Base-by-base conservation (phyloP, 1,140 invertebrate species). In the Paracyclopina nana region DNA sequence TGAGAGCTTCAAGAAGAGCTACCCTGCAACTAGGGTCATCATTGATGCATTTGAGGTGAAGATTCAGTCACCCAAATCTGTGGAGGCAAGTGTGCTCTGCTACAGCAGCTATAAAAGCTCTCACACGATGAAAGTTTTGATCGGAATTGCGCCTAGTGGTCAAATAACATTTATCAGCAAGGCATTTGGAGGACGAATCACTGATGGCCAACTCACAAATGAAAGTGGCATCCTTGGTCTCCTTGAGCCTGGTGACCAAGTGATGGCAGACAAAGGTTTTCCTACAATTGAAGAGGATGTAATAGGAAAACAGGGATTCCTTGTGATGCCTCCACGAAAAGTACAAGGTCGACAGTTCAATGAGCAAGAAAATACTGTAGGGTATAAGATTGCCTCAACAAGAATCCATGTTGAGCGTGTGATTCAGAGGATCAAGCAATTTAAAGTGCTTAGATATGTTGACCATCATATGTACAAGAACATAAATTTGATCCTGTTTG, bases 11-110 rank as follows among this genome's bases (percentile, higher is more conserved):
- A 2, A 9, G 20, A 20, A n/a, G 4, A 16, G 14, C 14, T 38
- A 4, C 8, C 34, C 34, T 38, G 34, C 5, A 9, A 38, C 34
- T 4, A n/a, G 3, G 3, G 34, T 38, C 8, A 3, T 38, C 34
- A 38, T 38, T 38, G 34, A 38, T 38, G 34, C 34, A 20, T 38
- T 20, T 2, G 34, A 38, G 20, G 20, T 38, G 4, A 58, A 57
- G 54, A 62, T 60, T 26, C 58, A 65, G 58, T 55, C 54, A 14
- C 62, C 61, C 5, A 16, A n/a, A 38, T n/a, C 5, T 2, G 9
- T 38, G 14, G 34, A 38, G 9, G 14, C n/a, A n/a, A 4, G 3
- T 9, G n/a, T 5, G 5, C 20, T 38, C 5, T 16, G 20, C 4
- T 38, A 4, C 20, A 16, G n/a, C 34, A 2, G 20, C 20, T 55